These are phyloP conservation scores for Euproctis similis DNA, from an alignment of 2,888 invertebrate genomes.

Conservation along the genomic window DNA sequence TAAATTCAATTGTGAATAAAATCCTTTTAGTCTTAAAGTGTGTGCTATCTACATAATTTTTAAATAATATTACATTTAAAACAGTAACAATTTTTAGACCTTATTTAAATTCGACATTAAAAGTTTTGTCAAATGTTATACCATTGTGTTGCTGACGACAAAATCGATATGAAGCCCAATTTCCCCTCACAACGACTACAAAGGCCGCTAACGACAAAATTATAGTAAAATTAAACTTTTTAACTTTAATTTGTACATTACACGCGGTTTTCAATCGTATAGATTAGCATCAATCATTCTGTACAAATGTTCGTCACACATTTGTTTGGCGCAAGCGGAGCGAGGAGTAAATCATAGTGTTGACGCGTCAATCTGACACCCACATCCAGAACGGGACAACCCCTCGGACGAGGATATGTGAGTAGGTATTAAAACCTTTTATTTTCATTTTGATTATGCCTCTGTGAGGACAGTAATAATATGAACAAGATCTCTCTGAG, in stretches of 20 bases:
- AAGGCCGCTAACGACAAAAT: conserved; percentile 21
- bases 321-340: conserved; percentile 62
- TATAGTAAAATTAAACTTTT: conserved; percentile 31
- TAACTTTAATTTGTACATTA: conserved; percentile 47
- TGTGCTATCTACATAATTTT: too few relatives aligned
- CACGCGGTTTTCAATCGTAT: conserved; percentile 46
- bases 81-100: too few relatives aligned
- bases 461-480: too few relatives aligned
- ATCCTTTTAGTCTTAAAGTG: too few relatives aligned
- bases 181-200: conserved; percentile 25
- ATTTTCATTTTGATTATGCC: too few relatives aligned
- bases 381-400: conserved; percentile 39
- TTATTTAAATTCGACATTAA: too few relatives aligned
- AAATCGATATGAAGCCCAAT: conserved; percentile 16
- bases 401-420: background rate
- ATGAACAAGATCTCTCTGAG: too few relatives aligned
- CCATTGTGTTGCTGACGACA: too few relatives aligned
- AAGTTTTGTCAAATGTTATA: too few relatives aligned
- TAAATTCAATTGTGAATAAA: too few relatives aligned
- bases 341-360: conserved; percentile 71
- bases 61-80: too few relatives aligned
- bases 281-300: conserved; percentile 49
- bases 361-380: conserved; percentile 61
- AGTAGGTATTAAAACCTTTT: conserved; percentile 10
- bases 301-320: conserved; percentile 45